A percentile compares a stretch with the other conserved stretches of the same genome.
These are phyloP conservation scores for Rattus norvegicus DNA, from an alignment of 2,113 vertebrate genomes.

Conservation along the genomic window DNA sequence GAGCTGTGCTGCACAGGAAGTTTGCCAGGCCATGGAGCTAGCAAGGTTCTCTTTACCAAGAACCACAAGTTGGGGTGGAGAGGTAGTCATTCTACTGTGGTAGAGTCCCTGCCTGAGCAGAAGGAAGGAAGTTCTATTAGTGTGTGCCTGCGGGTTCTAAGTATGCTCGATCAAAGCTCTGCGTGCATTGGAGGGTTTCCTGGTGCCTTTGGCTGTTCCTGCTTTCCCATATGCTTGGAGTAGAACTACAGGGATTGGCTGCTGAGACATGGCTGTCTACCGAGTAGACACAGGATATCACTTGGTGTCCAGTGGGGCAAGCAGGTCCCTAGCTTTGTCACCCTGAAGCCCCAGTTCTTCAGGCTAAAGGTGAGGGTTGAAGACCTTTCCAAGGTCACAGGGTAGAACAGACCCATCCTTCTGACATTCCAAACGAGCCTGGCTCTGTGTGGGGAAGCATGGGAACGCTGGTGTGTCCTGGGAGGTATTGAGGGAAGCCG, in stretches of 20 bases:
- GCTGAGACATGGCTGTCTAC: not conserved
- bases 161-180: not conserved
- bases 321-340: not conserved
- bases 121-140: not conserved
- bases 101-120: not conserved
- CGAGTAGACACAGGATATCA: not conserved
- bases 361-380: not conserved
- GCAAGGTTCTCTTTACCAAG: no score
- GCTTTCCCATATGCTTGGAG: not conserved
- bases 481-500: not conserved
- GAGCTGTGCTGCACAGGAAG: no score
- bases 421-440: not conserved
- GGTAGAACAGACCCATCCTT: not conserved
- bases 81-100: not conserved
- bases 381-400: not conserved
- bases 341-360: not conserved
- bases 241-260: not conserved
- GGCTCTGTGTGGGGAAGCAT: not conserved
- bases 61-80: no score
- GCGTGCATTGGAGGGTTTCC: not conserved
- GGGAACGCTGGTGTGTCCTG: not conserved
- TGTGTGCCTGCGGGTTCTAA: not conserved
- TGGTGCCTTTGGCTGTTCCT: not conserved
- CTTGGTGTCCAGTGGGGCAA: not conserved
- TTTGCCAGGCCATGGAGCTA: not conserved